phyloP scores from a whole-genome alignment of 2,113 vertebrate species.

The Heterotilapia buettikoferi region DNA sequence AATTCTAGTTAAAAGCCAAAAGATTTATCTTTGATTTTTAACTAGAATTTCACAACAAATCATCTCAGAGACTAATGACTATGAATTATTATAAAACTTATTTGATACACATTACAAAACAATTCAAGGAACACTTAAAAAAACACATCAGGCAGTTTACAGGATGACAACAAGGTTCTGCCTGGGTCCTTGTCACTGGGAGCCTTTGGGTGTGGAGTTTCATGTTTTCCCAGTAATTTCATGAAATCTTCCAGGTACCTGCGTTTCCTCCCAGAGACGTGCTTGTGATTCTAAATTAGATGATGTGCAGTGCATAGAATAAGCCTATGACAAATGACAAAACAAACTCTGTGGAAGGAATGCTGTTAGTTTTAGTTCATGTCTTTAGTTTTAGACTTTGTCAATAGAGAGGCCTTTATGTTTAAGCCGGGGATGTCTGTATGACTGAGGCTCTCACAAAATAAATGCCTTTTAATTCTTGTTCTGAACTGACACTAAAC shows the following conservation, averaged over 20 bases:
- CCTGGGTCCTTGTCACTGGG: not conserved
- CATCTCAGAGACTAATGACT: not conserved
- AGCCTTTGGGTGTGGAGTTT: not conserved
- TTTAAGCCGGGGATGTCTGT: not conserved
- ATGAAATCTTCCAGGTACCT: not conserved
- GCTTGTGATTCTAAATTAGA: not conserved
- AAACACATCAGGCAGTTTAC: not conserved
- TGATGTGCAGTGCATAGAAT: not conserved
- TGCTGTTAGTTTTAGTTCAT: not conserved
- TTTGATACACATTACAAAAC: not conserved
- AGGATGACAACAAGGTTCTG: not conserved
- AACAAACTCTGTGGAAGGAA: not conserved
- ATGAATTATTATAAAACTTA: fast-evolving
- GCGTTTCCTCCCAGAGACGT: not conserved
- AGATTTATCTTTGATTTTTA: not conserved
- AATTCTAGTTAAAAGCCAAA: not conserved
- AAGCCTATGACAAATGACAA: not conserved
- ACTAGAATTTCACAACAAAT: not conserved
- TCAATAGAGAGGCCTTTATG: not conserved
- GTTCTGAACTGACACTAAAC: not conserved
- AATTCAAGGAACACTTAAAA: not conserved
- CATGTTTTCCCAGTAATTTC: not conserved
- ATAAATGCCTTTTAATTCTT: not conserved
- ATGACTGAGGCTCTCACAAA: not conserved
- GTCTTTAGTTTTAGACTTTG: not conserved